Base-by-base conservation (phyloP, 2,113 vertebrate genomes). In the Toxotes chatareus region DNA sequence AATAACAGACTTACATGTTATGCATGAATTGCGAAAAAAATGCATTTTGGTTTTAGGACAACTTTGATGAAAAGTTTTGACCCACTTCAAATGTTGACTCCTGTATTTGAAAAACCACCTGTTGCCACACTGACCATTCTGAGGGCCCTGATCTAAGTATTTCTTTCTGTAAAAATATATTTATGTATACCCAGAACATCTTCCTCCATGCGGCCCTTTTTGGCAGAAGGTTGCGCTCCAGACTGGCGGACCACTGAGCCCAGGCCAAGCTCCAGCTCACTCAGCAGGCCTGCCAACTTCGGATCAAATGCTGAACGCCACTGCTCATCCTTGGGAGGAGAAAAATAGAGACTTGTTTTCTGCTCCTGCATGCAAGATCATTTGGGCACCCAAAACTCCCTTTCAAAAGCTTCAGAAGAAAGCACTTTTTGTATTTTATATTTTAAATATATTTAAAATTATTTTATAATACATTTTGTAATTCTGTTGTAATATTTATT, bases 261-360 rank as follows among this genome's bases (percentile, higher is more conserved):
- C 82, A 99, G 93, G 7, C 98, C 98, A 67, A 93, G 90, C 93
- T 99, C 97, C 73, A 99, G 94, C 56, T 99, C 97, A 91, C 93
- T 97, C 85, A 99, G 91, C 88, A 99, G 95, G 78, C 93, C 95
- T 80, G 98, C 98, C 21, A 99, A 94, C 85, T 99, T 99, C 0
- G 98, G 98, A 89, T 99, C 98, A 89, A 99, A 96, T 16, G 92
- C 89, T 89, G 94, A 95, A 90, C 95, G 96, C 98, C 98, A 99
- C 64, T 89, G 96, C 59, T 99, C 97, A 96, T 99, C 96, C 98
- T 99, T 84, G 65, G 88, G 2, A 73, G 87, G 87, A 49, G 14
- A 34, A 34, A 86, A 51, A 42, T 1, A 61, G 16, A 51, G 6
- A 69, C 0, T 12, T 36, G 9, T 70, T 17, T 1, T 23, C 19